Evolutionary conservation across 2,797 vertebrate species (phyloP).

Genomic region (Cossypha niveicapilla): DNA sequence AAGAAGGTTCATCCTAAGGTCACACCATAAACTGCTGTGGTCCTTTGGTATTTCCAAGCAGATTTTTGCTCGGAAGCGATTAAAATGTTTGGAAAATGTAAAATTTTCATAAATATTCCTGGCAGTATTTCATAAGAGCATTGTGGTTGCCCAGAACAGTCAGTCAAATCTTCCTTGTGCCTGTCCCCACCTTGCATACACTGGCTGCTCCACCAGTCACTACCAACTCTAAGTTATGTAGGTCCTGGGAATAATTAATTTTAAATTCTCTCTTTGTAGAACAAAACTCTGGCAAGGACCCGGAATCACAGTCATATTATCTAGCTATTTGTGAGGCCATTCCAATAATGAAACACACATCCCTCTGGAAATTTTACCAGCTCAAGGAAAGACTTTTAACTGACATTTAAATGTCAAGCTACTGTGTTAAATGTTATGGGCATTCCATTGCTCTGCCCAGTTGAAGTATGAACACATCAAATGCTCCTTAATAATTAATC

Average conservation of each 20-base stretch:
- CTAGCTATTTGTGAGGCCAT: background rate
- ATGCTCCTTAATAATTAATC: slow-evolving; percentile 41
- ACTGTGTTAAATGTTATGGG: slow-evolving; percentile 54
- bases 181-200: background rate
- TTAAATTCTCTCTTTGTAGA: background rate
- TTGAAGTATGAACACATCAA: slow-evolving; percentile 50
- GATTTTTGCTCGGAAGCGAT: background rate
- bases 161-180: background rate
- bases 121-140: background rate
- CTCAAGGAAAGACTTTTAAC: slow-evolving; percentile 59
- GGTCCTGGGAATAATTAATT: background rate
- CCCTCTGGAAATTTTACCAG: background rate
- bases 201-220: background rate
- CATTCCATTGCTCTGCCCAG: slow-evolving; percentile 27
- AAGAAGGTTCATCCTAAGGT: background rate
- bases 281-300: background rate
- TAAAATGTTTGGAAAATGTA: background rate
- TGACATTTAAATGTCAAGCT: slow-evolving; percentile 71
- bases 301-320: background rate
- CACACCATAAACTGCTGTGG: background rate
- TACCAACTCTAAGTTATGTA: background rate
- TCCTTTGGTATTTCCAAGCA: background rate
- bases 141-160: background rate
- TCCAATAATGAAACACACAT: background rate
- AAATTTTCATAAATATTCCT: background rate